Conservation (phyloP, 2,888 invertebrate species). For the Lottia scabra region DNA sequence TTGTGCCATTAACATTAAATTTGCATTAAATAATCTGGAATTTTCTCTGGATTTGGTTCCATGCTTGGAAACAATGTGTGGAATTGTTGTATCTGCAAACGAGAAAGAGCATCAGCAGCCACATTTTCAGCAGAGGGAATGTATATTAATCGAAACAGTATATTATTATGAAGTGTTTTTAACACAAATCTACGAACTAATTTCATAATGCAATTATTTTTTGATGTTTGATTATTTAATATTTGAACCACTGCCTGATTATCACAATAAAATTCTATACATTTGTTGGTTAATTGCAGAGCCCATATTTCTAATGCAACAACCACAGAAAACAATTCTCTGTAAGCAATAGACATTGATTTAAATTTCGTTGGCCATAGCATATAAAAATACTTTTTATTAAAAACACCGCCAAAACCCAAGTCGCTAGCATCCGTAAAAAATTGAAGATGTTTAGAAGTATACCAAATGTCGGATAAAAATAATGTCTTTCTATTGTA, state of each 20-base stretch:
- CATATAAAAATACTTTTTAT: constrained; percentile 8
- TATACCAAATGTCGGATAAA: constrained; percentile 2
- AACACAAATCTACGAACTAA: constrained; percentile 15
- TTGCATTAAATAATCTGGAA: too few species aligned
- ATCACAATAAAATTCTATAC: constrained; percentile 2
- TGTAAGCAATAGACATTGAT: too few species aligned
- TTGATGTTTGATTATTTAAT: constrained; percentile 14
- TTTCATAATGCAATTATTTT: constrained; percentile 7
- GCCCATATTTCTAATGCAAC: constrained; percentile 5
- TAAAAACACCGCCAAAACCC: constrained; percentile 15
- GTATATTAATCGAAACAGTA: neutral
- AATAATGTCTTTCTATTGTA: constrained; percentile 7
- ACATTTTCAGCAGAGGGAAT: neutral
- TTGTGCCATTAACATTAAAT: too few species aligned
- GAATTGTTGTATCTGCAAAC: constrained; percentile 1
- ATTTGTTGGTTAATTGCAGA: neutral
- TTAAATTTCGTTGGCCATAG: too few species aligned
- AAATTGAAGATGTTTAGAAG: neutral
- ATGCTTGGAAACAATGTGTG: neutral
- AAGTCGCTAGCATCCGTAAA: constrained; percentile 12
- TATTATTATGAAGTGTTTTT: neutral
- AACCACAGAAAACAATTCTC: neutral
- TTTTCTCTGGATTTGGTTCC: neutral
- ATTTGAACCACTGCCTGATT: constrained; percentile 16
- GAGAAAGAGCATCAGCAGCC: constrained; percentile 9